Percentiles rank a stretch among this genome's conserved stretches.
These are phyloP conservation scores for Coracias cyanogaster DNA, from an alignment of 2,797 vertebrate genomes.

Conservation along the genomic window DNA sequence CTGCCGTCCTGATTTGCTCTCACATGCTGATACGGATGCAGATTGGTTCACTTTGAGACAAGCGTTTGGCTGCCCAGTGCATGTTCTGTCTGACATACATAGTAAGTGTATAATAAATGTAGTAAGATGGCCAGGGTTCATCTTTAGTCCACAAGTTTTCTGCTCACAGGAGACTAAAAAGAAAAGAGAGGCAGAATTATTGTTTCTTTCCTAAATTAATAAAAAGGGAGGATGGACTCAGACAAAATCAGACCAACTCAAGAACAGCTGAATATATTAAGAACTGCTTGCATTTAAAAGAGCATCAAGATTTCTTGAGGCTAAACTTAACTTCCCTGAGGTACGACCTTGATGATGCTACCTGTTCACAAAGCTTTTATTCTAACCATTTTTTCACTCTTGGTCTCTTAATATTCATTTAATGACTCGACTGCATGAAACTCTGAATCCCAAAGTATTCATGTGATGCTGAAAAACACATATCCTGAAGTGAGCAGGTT, in stretches of 20 bases:
- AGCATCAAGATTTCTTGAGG: neutral
- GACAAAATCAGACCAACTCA: neutral
- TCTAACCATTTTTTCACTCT: neutral
- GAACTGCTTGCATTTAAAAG: neutral
- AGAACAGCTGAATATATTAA: neutral
- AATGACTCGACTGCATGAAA: accelerated
- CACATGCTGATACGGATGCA: neutral
- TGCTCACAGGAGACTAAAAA: neutral
- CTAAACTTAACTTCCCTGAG: neutral
- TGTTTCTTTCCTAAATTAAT: neutral
- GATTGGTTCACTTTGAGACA: neutral
- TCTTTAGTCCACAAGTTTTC: neutral
- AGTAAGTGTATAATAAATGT: neutral
- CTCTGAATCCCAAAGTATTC: neutral
- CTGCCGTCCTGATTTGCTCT: neutral
- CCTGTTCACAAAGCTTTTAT: neutral
- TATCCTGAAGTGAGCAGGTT: neutral
- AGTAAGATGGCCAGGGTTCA: neutral
- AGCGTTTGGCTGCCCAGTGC: neutral
- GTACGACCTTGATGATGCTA: neutral
- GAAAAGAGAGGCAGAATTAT: neutral
- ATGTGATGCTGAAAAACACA: neutral
- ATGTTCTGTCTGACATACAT: neutral
- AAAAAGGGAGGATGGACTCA: neutral
- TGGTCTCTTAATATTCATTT: neutral